phyloP scores from a whole-genome alignment of 2,113 vertebrate genomes.

The Isichthys henryi region DNA sequence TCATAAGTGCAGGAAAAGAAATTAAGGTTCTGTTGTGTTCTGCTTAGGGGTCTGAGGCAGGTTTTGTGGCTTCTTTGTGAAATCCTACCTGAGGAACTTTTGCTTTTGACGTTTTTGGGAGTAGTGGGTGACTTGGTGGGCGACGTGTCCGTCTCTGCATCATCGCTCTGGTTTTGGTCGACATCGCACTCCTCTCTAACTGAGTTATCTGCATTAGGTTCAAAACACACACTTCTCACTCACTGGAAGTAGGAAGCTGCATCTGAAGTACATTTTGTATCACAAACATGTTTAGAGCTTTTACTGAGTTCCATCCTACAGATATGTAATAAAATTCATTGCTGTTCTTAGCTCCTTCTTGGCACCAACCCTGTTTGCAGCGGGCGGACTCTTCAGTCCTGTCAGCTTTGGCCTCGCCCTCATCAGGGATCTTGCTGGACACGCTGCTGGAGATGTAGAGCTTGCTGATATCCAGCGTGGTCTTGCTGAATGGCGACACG shows the following conservation, averaged over 20 bases:
- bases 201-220: conserved; percentile 56
- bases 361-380: conserved; percentile 66
- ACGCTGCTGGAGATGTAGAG: conserved; percentile 78
- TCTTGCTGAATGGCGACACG: conserved; percentile 88
- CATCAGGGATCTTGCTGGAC: conserved; percentile 74
- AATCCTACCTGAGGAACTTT: conserved; percentile 77
- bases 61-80: conserved; percentile 2
- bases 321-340: not conserved
- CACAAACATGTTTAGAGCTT: not conserved
- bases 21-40: not conserved
- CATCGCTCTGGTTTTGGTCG: conserved; percentile 77
- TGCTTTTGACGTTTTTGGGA: conserved; percentile 80
- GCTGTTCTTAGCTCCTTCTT: not conserved
- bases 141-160: conserved; percentile 67
- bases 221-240: not conserved
- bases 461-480: conserved; percentile 87
- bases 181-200: conserved; percentile 75
- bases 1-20: not conserved
- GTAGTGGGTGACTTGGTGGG: conserved; percentile 72
- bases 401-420: conserved; percentile 64
- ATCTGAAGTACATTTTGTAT: not conserved
- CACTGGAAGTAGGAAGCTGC: not conserved
- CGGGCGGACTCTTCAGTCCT: conserved; percentile 60
- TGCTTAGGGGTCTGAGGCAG: conserved; percentile 3
- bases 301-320: not conserved